phyloP scores from a whole-genome alignment of 2,113 vertebrate genomes.

The Pollachius pollachius region DNA sequence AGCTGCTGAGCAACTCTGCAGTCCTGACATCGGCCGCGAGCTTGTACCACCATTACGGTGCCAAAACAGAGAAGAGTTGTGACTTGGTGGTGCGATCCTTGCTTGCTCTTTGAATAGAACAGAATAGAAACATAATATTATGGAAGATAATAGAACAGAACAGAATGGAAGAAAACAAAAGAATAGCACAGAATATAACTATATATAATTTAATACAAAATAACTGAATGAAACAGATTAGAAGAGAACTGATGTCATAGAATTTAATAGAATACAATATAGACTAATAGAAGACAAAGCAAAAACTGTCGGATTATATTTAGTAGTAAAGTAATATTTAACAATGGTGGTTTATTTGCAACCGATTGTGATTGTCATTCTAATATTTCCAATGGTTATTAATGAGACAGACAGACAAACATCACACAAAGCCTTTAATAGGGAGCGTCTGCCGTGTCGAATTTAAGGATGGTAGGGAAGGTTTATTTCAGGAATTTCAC shows the following conservation, averaged over 20 bases:
- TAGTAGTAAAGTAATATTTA: not conserved
- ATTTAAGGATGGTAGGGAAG: too few relatives aligned
- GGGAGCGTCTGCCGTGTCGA: too few relatives aligned
- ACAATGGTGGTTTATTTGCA: too few relatives aligned
- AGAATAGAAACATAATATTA: not conserved
- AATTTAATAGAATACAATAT: not conserved
- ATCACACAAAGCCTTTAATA: not conserved
- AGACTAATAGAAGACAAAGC: not conserved
- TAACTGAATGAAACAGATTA: not conserved
- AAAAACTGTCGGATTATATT: too few relatives aligned
- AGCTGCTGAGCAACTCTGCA: too few relatives aligned
- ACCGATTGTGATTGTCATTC: not conserved
- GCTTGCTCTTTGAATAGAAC: not conserved
- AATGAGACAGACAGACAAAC: not conserved
- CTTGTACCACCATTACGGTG: too few relatives aligned
- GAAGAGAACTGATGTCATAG: not conserved
- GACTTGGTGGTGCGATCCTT: too few relatives aligned
- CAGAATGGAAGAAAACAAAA: not conserved
- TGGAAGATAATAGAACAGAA: not conserved
- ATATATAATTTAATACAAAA: not conserved
- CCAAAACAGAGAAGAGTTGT: too few relatives aligned
- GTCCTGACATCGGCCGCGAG: too few relatives aligned
- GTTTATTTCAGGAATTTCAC: too few relatives aligned
- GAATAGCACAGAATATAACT: not conserved
- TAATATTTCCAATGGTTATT: not conserved